Evolutionary conservation across 2,888 invertebrate genomes (phyloP).

Genomic region (Vannuccia rotundouncinata): DNA sequence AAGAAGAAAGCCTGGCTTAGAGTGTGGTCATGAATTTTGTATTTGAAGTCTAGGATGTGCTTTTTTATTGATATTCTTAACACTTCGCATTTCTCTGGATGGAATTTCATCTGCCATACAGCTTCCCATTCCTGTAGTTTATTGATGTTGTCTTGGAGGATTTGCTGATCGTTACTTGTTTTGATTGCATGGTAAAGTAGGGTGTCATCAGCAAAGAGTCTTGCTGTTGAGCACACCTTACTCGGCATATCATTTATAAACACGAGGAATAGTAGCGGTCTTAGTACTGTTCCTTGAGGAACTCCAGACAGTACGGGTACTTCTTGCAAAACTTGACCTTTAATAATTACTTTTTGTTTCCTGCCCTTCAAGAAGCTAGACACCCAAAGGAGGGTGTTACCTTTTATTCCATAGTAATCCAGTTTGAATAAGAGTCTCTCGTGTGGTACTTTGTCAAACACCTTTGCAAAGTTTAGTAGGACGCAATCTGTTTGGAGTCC

Average conservation of each 20-base stretch:
- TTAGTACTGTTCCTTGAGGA: background rate
- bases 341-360: background rate
- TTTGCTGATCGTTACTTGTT: background rate
- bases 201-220: background rate
- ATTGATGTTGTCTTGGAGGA: background rate
- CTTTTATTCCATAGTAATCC: background rate
- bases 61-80: slow-evolving; percentile 24
- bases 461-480: background rate
- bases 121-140: background rate
- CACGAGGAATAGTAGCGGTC: background rate
- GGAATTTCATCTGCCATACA: background rate
- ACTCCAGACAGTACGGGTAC: background rate
- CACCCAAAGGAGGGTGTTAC: background rate
- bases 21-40: slow-evolving; percentile 26
- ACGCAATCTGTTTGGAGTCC: background rate
- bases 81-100: slow-evolving; percentile 1
- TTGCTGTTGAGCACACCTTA: background rate
- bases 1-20: slow-evolving; percentile 24
- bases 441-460: background rate
- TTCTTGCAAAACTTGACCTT: background rate
- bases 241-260: background rate
- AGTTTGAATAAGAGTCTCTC: background rate
- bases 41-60: slow-evolving; percentile 26
- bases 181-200: background rate
- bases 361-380: background rate